Conservation (phyloP, 2,888 invertebrate species). For the Mesoligia furuncula region DNA sequence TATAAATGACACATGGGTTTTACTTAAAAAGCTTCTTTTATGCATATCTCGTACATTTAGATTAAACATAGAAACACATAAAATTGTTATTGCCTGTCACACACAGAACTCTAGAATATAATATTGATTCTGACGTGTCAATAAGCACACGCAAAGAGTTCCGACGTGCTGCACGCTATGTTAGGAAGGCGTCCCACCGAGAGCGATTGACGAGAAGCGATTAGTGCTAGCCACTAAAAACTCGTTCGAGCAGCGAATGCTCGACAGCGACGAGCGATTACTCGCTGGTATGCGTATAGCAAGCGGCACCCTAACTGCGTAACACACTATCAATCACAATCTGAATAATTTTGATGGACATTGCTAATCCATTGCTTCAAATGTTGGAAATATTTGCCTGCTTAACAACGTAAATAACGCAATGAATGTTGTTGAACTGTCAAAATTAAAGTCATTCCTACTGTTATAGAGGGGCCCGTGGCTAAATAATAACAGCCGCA, state of each 20-base stretch:
- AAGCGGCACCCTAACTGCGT: background rate
- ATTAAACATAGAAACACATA: slow-evolving; percentile 31
- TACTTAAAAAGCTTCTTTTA: background rate
- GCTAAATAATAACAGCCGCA: too few species aligned
- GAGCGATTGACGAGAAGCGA: background rate
- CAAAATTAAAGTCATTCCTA: too few species aligned
- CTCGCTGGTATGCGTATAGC: background rate
- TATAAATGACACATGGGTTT: background rate
- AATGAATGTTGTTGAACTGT: background rate
- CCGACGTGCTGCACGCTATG: slow-evolving; percentile 19
- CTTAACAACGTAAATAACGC: background rate
- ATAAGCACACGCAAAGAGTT: slow-evolving; percentile 14
- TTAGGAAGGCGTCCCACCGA: too few species aligned
- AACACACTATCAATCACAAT: background rate
- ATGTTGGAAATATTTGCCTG: background rate
- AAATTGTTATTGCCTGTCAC: slow-evolving; percentile 21
- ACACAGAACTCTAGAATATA: slow-evolving; percentile 15
- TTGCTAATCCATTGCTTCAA: background rate
- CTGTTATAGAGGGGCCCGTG: too few species aligned
- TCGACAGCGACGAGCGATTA: background rate
- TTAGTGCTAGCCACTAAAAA: background rate
- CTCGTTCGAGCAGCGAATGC: background rate
- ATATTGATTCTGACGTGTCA: slow-evolving; percentile 41
- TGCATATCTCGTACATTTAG: slow-evolving; percentile 6
- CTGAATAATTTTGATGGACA: background rate